Evolutionary conservation across 2,888 invertebrate genomes (phyloP), one percentile per base, ranked within the genome.

Genomic region (Pachycephus smyrnensis): DNA sequence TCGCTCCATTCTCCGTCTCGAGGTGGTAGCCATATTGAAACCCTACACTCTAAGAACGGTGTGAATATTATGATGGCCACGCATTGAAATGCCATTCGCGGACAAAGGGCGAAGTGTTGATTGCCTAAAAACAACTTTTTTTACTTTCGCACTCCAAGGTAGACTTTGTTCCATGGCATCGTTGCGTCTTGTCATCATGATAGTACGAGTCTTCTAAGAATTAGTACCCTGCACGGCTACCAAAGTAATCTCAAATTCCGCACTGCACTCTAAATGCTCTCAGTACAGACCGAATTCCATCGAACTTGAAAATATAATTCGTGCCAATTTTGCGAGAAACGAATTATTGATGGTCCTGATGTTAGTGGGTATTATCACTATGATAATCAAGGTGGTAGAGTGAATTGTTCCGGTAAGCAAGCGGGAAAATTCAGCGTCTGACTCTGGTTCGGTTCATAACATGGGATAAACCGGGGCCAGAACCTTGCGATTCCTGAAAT

Each of bases 51-150:
- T 80, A 83, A 82, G 85, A 87, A 88, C 86, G 88, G 90, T 88
- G 90, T 90, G 91, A 91, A 91, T 91, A 91, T 91, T 91, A 90
- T 90, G 91, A 89, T 91, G 91, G 86, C 87, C 88, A 84, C 81
- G 88, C 84, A 90, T 91, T 90, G 87, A 91, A 86, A 82, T 90
- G 91, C 86, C 91, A 91, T 80, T 74, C 69, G 69, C 30, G 82
- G 76, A 90, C 90, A 90, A 90, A 87, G 86, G 80, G 77, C 84
- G 76, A 89, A 90, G 90, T 90, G 90, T 89, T 90, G 90, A 91
- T 90, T 89, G 88, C 88, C 88, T 83, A 87, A 89, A 90, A 90
- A 90, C 89, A 90, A 88, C 80, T 82, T 83, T 86, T 83, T 86
- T 88, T 86, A 71, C 12, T 71, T 32, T 33, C 71, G 33, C 71